Evolutionary conservation across 2,113 vertebrate species (phyloP).

Genomic region (Mastomys natalensis): DNA sequence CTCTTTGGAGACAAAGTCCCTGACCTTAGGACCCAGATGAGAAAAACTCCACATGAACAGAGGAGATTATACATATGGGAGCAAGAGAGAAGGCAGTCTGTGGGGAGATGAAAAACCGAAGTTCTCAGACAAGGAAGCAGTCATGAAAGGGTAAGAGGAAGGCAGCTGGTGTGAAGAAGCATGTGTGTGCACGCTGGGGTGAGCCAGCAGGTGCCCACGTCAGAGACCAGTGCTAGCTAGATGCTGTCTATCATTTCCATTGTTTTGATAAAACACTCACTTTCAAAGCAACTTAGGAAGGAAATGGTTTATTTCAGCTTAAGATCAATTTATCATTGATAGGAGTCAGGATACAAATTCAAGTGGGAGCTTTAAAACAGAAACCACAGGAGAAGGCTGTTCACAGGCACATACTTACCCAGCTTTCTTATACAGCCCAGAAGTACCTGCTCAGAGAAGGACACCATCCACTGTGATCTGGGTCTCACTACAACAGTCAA

Average conservation of each 20-base stretch:
- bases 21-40: background rate
- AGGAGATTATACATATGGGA: background rate
- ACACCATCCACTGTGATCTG: background rate
- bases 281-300: background rate
- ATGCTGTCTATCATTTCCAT: background rate
- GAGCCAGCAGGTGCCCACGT: too few species aligned
- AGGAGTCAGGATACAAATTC: too few species aligned
- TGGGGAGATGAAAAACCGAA: background rate
- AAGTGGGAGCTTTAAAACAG: background rate
- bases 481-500: background rate
- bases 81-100: background rate
- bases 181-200: fast-evolving
- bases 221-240: background rate
- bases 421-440: background rate
- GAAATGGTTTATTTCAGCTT: background rate
- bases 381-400: background rate
- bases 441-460: background rate
- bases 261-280: background rate
- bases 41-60: background rate
- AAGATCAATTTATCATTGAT: background rate
- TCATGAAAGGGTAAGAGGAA: background rate
- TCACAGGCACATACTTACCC: background rate
- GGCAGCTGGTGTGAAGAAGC: background rate
- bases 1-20: background rate
- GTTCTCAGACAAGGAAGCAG: background rate